phyloP scores from a whole-genome alignment of 2,888 invertebrate genomes.

The Halocaridina rubra region DNA sequence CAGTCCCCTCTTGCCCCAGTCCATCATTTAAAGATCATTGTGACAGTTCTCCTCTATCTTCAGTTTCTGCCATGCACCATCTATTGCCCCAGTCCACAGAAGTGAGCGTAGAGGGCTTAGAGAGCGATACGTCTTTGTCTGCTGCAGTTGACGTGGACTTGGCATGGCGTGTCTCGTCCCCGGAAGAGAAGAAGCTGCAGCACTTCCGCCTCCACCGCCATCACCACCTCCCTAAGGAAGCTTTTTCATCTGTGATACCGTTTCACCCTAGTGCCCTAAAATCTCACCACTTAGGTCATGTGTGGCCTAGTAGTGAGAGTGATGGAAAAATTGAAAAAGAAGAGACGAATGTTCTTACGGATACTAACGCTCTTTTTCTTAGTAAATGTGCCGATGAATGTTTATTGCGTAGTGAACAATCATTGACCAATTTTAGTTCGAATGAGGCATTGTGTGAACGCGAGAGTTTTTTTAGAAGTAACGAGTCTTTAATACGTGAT shows the following conservation, averaged over 20 bases:
- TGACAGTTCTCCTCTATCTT: no score
- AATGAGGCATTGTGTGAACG: slow-evolving; percentile 37
- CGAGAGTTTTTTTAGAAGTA: no score
- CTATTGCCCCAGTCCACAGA: background rate
- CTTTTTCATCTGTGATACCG: slow-evolving; percentile 60
- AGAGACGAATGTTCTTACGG: no score
- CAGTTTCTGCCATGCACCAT: slow-evolving; percentile 8
- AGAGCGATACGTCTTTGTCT: background rate
- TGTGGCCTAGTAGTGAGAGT: slow-evolving; percentile 30
- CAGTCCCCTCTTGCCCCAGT: slow-evolving; percentile 28
- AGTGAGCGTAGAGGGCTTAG: background rate
- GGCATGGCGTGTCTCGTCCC: slow-evolving; percentile 26
- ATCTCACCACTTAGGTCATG: slow-evolving; percentile 36
- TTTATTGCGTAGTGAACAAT: slow-evolving; percentile 22
- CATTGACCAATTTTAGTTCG: slow-evolving; percentile 16
- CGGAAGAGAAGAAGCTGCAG: no score
- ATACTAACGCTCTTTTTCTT: no score
- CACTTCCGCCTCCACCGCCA: no score
- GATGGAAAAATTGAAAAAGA: slow-evolving; percentile 32
- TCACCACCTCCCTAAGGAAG: slow-evolving; percentile 49
- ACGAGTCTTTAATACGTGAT: slow-evolving; percentile 32
- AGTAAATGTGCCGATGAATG: no score
- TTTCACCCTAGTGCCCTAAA: slow-evolving; percentile 60
- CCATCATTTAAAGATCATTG: no score
- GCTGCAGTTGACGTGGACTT: slow-evolving; percentile 11